Conservation (phyloP, 2,797 vertebrate species). For the Muscicapa comitata region DNA sequence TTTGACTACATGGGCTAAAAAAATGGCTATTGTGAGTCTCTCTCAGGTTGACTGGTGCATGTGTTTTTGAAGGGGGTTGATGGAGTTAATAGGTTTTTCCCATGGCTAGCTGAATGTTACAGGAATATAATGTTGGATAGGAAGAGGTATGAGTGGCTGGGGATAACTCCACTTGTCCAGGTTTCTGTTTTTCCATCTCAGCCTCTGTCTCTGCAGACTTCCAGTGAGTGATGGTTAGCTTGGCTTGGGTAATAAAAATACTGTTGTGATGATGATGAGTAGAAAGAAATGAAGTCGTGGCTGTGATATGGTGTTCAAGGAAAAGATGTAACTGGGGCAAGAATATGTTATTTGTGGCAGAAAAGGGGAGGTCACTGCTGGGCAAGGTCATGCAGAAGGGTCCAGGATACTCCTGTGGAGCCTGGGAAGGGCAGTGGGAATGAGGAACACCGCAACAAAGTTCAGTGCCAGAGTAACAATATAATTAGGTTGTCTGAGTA, state of each 20-base stretch:
- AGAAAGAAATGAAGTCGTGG: not conserved
- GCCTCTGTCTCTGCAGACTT: not conserved
- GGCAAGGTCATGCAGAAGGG: not conserved
- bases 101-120: not conserved
- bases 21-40: not conserved
- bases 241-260: not conserved
- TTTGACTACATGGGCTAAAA: not conserved
- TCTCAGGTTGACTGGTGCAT: not conserved
- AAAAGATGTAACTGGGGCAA: not conserved
- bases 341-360: not conserved
- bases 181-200: not conserved
- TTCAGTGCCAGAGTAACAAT: accelerated
- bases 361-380: not conserved
- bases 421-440: not conserved
- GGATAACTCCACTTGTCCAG: not conserved
- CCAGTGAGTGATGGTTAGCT: not conserved
- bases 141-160: accelerated
- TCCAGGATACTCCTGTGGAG: not conserved
- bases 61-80: not conserved
- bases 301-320: not conserved
- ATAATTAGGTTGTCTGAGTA: not conserved
- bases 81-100: not conserved
- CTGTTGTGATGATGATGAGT: not conserved
- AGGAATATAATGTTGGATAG: not conserved
- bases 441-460: accelerated